Percentiles rank a stretch among this genome's conserved stretches.
phyloP scores from a whole-genome alignment of 1,140 invertebrate genomes.

The Marisa cornuarietis region DNA sequence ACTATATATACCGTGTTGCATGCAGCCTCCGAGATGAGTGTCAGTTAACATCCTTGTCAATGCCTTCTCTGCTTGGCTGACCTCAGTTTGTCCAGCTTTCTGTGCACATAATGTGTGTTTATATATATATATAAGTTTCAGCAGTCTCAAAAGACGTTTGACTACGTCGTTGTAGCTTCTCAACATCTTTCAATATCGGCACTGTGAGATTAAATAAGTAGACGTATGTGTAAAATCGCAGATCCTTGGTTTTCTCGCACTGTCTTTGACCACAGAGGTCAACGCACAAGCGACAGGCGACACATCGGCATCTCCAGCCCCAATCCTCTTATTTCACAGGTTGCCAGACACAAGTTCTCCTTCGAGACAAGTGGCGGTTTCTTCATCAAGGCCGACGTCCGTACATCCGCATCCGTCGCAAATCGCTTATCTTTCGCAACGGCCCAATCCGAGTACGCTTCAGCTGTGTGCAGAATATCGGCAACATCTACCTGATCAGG shows the following conservation, averaged over 20 bases:
- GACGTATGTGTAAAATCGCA: not conserved
- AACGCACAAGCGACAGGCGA: not conserved
- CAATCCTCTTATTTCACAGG: not conserved
- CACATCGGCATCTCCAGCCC: not conserved
- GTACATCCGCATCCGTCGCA: slow-evolving; percentile 33
- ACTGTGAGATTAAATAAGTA: not conserved
- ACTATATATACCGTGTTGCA: too few relatives aligned
- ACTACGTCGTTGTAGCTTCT: too few relatives aligned
- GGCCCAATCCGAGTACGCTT: slow-evolving; percentile 36
- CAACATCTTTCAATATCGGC: not conserved
- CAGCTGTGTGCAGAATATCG: slow-evolving; percentile 41
- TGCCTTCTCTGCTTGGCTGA: too few relatives aligned
- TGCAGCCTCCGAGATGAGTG: too few relatives aligned
- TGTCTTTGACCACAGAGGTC: not conserved
- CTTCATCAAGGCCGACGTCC: slow-evolving; percentile 29
- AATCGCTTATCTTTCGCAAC: slow-evolving; percentile 35
- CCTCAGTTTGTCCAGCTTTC: too few relatives aligned
- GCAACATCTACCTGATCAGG: slow-evolving; percentile 46
- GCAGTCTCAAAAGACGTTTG: too few relatives aligned
- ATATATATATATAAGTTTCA: too few relatives aligned
- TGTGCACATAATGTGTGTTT: too few relatives aligned
- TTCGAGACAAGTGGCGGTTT: slow-evolving; percentile 42
- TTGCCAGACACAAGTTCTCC: slow-evolving; percentile 10
- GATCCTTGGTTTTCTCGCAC: not conserved
- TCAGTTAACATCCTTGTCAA: too few relatives aligned